Base-by-base conservation (phyloP, 2,888 invertebrate genomes). In the Tortrix viridana region DNA sequence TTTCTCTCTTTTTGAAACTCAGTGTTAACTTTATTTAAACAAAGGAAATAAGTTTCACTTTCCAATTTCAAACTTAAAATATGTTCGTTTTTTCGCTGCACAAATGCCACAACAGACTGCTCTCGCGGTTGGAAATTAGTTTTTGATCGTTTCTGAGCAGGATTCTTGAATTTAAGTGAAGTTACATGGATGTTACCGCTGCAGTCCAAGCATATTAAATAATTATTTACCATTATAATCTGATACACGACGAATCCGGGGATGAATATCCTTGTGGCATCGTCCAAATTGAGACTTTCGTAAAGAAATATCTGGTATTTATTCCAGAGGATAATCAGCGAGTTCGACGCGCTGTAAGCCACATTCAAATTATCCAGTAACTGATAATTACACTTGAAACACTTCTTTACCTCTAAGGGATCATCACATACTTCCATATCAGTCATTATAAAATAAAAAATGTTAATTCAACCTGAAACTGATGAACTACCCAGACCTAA, bases 281-380 rank as follows among this genome's bases (percentile, higher is more conserved):
- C 68, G 14, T 80, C 73, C 18, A 88, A 80, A 52, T 82, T 74
- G 0, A 74, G 58, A 38, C 81, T 73, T 64, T 85, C 80, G 63
- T 86, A 88, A 5, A 88, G 56, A 49, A 86, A 85, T 73, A 92
- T 80, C 80, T 90, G 88, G 73, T 82, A 86, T 69, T 81, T 86
- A 74, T 89, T 90, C 90, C 89, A 92, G 23, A 88, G 67, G 54
- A 82, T 64, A 20, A 80, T 60, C 60, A 72, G 74, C 3, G 72
- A 71, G 61, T 73, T 82, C 1, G 72, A 68, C 2, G 71, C 56
- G 69, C 82, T 82, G 68, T 78, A 77, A 65, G 67, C 65, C 50
- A 90, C 72, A 57, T 82, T 84, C 26, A 90, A 67, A 63, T 74
- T 82, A 43, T 75, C 78, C 5, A 81, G 41, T 56, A 82, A 67